These are phyloP conservation scores for Cnemophilus loriae DNA, from an alignment of 2,113 vertebrate species.

Conservation along the genomic window DNA sequence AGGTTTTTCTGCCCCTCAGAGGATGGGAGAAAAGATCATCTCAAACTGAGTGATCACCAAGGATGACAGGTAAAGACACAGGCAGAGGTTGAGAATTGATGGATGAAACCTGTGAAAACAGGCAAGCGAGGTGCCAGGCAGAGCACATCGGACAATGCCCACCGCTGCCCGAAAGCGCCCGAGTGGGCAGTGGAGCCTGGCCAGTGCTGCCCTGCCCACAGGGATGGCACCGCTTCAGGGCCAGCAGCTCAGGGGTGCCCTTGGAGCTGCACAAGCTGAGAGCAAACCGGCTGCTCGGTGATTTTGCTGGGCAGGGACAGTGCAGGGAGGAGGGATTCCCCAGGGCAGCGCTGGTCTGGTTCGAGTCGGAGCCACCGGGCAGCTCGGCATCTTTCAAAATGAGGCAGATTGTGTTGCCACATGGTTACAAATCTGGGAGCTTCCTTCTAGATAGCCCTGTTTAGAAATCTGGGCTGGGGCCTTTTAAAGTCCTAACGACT, in stretches of 20 bases:
- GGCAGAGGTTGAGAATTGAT: background rate
- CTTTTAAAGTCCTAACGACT: conserved; percentile 1
- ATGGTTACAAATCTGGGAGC: background rate
- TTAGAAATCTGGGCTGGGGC: conserved; percentile 29
- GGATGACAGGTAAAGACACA: background rate
- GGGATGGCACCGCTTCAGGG: background rate
- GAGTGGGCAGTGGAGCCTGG: background rate
- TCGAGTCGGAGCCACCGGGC: accelerated
- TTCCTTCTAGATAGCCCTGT: conserved; percentile 9
- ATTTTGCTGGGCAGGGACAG: background rate
- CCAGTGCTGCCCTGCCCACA: background rate
- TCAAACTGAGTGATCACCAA: background rate
- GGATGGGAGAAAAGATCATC: background rate
- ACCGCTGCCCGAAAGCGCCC: background rate
- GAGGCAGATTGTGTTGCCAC: background rate
- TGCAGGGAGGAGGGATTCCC: background rate
- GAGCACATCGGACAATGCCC: background rate
- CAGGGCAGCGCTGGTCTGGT: background rate
- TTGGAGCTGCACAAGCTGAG: background rate
- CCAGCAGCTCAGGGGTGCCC: background rate
- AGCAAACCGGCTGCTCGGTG: background rate
- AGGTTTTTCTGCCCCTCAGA: background rate
- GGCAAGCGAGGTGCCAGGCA: background rate
- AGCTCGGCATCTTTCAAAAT: background rate
- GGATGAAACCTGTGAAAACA: background rate